Conservation (phyloP, 1,140 invertebrate species). For the Drosophila bifasciata region DNA sequence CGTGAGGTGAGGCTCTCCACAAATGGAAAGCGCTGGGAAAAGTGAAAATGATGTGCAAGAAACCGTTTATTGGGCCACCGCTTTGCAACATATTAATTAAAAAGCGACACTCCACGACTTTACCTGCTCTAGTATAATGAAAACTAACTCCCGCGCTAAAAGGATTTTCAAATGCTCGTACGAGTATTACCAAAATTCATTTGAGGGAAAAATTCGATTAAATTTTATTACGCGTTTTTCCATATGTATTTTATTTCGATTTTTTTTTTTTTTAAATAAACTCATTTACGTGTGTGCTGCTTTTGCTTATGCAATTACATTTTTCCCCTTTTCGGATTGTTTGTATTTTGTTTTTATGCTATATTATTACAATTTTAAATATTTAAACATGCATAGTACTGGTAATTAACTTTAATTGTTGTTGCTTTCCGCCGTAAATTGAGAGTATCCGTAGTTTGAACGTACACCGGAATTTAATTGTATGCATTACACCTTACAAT, state of each 20-base stretch:
- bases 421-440: conserved; percentile 44
- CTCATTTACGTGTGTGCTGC: conserved; percentile 53
- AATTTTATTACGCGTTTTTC: conserved; percentile 52
- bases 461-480: conserved; percentile 37
- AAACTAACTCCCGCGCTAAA: neutral
- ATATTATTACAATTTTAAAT: conserved; percentile 77
- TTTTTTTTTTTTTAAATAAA: conserved; percentile 60
- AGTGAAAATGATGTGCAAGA: conserved; percentile 10
- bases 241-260: conserved; percentile 38
- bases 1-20: conserved; percentile 31
- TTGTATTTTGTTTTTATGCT: conserved; percentile 35
- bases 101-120: neutral
- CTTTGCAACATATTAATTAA: conserved; percentile 35
- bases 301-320: conserved; percentile 42
- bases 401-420: conserved; percentile 69
- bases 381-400: conserved; percentile 77
- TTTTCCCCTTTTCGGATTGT: conserved; percentile 38
- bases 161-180: too few species aligned
- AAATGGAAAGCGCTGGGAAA: conserved; percentile 18
- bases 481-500: conserved; percentile 42
- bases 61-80: conserved; percentile 12
- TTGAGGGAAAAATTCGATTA: conserved; percentile 6
- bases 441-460: conserved; percentile 70
- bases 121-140: neutral
- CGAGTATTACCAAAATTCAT: neutral